Base-by-base conservation (phyloP, 2,797 vertebrate species). In the Borostomias antarcticus region DNA sequence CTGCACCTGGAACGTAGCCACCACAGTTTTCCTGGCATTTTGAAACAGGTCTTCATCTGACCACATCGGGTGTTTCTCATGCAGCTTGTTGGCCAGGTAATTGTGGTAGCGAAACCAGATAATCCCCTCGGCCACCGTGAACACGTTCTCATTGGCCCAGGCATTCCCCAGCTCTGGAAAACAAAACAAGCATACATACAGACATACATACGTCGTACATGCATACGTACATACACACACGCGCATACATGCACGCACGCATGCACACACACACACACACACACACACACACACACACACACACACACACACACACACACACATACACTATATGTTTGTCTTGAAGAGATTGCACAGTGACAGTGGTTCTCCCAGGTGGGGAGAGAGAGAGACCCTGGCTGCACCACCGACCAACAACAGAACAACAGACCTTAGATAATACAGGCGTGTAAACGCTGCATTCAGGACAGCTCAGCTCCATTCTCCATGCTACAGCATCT, bases 51-150 rank as follows among this genome's bases (percentile, higher is more conserved):
- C 92, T 81, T 99, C 96, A 37, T 99, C 98, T 0, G 93, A 92
- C 96, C 95, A 97, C 54, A 8, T 50, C 2, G 92, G 91, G 66
- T 98, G 86, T 26, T 77, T 0, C 70, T 32, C 11, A 1, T 91
- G 86, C 78, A 99, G 79, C 17, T 10, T 58, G 35, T 68, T 13
- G 5, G 98, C 96, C 8, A 92, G 66, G 64, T 93, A 73, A 88
- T 99, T 99, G 92, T 99, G 98, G 91, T 95, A 99, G 74, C 97
- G 95, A 86, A 97, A 98, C 98, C 98, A 99, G 67, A 93, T 85
- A 28, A 98, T 93, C 77, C 91, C 94, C 72, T 92, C 89, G 11
- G 95, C 95, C 87, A 93, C 93, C 2, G 95, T 91, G 87, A 98
- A 98, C 70, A 87, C 81, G 78, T 94, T 98, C 88, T 97, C 95